Percentiles rank a stretch among this genome's conserved stretches.
Conservation (phyloP, 2,113 vertebrate genomes). For the Castor canadensis region DNA sequence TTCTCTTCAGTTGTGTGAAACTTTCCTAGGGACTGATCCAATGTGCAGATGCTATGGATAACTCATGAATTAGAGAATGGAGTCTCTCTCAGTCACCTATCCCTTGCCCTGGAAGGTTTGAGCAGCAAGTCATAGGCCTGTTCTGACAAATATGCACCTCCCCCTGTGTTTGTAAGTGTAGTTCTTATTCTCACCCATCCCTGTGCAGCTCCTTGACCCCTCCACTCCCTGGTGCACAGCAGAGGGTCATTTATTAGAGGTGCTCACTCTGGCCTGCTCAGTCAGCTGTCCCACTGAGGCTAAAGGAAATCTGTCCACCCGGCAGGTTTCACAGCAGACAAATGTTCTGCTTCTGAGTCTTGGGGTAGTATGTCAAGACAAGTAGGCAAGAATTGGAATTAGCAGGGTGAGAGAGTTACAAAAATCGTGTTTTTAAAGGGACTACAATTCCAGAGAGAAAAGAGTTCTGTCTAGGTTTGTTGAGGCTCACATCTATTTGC, state of each 20-base stretch:
- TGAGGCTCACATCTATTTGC: background rate
- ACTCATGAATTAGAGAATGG: background rate
- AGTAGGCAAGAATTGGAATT: background rate
- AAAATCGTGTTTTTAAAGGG: background rate
- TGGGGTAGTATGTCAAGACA: background rate
- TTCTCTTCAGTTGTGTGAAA: background rate
- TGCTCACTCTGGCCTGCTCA: background rate
- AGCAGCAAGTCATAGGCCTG: background rate
- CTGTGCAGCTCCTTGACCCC: too few species aligned
- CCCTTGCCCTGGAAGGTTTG: background rate
- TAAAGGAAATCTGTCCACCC: background rate
- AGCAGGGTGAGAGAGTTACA: background rate
- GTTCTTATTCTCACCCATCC: fast-evolving
- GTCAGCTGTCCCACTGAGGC: background rate
- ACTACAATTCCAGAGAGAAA: background rate
- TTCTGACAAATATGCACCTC: background rate
- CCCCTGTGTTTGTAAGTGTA: background rate
- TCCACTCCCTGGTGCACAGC: background rate
- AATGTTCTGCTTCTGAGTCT: background rate
- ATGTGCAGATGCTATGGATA: background rate
- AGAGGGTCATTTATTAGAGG: background rate
- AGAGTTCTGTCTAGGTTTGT: background rate
- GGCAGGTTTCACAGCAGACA: background rate
- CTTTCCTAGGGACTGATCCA: background rate
- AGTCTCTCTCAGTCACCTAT: background rate